Base-by-base conservation (phyloP, 2,888 invertebrate genomes). In the Conus canariensis region DNA sequence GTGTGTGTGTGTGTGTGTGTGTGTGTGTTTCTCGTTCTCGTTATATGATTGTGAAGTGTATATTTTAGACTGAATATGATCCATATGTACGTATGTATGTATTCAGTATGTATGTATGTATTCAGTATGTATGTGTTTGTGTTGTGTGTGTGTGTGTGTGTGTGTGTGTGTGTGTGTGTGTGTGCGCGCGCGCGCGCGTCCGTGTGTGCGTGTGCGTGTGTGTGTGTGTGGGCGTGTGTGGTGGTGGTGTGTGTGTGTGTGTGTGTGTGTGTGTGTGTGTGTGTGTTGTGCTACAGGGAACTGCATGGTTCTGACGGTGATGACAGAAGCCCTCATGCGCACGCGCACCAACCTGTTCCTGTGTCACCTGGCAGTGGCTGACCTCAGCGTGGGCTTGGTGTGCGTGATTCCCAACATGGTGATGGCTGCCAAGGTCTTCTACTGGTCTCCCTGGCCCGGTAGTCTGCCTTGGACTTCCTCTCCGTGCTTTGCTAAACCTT, bases 261-360 rank as follows among this genome's bases (percentile, higher is more conserved):
- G 64, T 10, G 64, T 16, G 10, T 64, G 64, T 16, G 64, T 16
- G 64, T 16, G 64, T 16, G 45, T 64, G 64, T 64, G 64, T 64
- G 64, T 64, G 64, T 64, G 64, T 64, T 64, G 64, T 64, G 64
- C 12, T 14, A 64, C 97, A 98, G 98, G 98, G 6, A 98, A 98
- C 96, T 97, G 98, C 85, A 97, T 98, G 94, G 98, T 98, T 90
- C 98, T 99, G 93, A 97, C 98, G 90, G 98, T 98, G 91, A 98
- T 99, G 91, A 97, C 9, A 96, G 98, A 92, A 98, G 98, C 91
- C 97, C 90, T 97, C 98, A 97, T 98, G 94, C 97, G 98, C 90
- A 98, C 98, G 77, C 98, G 98, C 93, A 99, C 98, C 85, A 99
- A 99, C 96, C 98, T 98, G 96, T 98, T 98, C 96, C 97, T 99